Base-by-base conservation (phyloP, 2,888 invertebrate genomes). In the Drosophila setosimentum region DNA sequence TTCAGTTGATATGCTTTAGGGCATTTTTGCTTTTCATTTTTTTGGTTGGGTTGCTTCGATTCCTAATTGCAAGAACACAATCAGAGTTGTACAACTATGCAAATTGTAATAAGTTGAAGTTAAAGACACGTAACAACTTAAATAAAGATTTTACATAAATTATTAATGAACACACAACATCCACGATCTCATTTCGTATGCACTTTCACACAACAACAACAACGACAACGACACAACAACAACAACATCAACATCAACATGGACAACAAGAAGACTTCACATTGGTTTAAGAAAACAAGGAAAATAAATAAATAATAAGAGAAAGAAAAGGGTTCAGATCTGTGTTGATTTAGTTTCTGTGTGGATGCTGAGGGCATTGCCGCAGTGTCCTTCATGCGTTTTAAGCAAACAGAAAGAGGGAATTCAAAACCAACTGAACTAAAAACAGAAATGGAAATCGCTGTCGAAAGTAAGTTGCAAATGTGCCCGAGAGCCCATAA, bases 101-200 rank as follows among this genome's bases (percentile, higher is more conserved):
- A 91, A 91, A 91, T 91, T 91, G 90, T 91, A 91, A 91, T 91
- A 91, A 90, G 82, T 90, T 83, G 76, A 86, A 86, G 76, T 76
- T 79, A 82, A 78, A 76, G 73, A 83, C 76, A 80, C 73, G 66
- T 73, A 77, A 65, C 75, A 37, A 68, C 67, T 67, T 42, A 61
- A 76, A 58, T 35, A 18, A 53, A 65, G 24, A 58, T 40, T 50
- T 27, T 55, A 72, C 45, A 64, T 37, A 64, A 67, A 60, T 58
- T 7, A 67, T 75, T 62, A 67, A 75, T 42, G 59, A 87, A 80
- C 70, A 65, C 78, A 68, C 71, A 60, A 80, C 27, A 50, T 54
- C 53, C 53, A 55, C 69, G 85, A 87, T 67, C 63, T 59, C 63
- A 78, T 68, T 75, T 84, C 82, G 85, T 84, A 84, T 87, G 85